A percentile compares a stretch with the other conserved stretches of the same genome.
Conservation (phyloP, 1,140 invertebrate species). For the Cherax quadricarinatus region DNA sequence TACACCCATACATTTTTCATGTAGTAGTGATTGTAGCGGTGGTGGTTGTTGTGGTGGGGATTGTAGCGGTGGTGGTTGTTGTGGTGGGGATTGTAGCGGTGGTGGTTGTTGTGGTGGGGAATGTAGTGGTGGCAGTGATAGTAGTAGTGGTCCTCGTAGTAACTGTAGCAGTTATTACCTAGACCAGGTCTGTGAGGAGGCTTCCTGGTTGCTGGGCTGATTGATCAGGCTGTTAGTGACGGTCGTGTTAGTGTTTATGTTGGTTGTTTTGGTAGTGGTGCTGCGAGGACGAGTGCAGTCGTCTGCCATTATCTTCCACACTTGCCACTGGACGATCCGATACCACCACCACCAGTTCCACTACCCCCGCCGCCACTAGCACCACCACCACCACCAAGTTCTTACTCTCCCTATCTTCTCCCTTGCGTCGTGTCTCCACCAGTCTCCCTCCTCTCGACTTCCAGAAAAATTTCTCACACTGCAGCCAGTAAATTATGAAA, state of each 20-base stretch:
- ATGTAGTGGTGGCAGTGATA: neutral
- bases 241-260: conserved; percentile 1
- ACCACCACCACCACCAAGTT: neutral
- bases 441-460: neutral
- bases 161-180: neutral
- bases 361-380: neutral
- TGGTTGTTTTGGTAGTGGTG: conserved; percentile 6
- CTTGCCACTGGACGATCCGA: neutral
- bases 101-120: neutral
- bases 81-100: neutral
- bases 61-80: neutral
- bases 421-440: no score
- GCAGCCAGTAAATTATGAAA: neutral
- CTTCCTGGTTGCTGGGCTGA: no score
- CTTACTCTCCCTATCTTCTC: neutral
- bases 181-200: no score
- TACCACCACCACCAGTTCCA: neutral
- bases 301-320: conserved; percentile 23
- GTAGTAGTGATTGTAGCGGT: neutral
- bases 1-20: neutral
- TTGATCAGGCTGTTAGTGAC: neutral
- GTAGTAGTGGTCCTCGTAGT: neutral
- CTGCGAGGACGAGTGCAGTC: neutral
- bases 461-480: neutral
- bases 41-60: neutral